These are phyloP conservation scores for Lepidochitona cinerea DNA, from an alignment of 2,888 invertebrate genomes.

Conservation along the genomic window DNA sequence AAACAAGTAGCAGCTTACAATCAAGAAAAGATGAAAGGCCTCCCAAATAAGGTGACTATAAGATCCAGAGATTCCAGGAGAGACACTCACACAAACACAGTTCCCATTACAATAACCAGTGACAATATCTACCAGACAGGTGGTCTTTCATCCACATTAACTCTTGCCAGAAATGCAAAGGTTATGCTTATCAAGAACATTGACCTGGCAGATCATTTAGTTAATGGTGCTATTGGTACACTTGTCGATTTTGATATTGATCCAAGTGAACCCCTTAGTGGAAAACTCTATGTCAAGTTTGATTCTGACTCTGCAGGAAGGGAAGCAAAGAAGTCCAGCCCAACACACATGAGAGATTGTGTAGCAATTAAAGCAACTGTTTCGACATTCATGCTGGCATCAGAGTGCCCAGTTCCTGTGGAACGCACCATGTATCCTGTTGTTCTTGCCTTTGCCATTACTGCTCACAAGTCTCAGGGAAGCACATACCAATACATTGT, in stretches of 20 bases:
- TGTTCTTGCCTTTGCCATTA: constrained; percentile 2
- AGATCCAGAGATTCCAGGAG: constrained; percentile 6
- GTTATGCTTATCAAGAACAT: neutral
- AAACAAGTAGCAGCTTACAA: neutral
- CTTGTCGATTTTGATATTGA: neutral
- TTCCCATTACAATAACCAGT: constrained; percentile 6
- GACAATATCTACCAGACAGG: neutral
- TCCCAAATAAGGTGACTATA: neutral
- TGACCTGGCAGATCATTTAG: neutral
- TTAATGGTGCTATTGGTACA: neutral
- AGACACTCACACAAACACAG: constrained; percentile 4
- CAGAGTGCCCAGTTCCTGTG: constrained; percentile 1
- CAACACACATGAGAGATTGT: constrained; percentile 2
- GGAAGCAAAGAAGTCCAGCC: neutral
- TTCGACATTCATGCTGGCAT: neutral
- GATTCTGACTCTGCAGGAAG: neutral
- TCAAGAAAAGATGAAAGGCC: neutral
- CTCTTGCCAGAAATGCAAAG: constrained; percentile 1
- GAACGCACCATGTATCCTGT: constrained; percentile 6
- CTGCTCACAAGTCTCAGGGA: constrained; percentile 4
- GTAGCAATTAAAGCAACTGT: neutral
- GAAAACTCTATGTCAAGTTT: neutral
- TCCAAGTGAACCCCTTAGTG: neutral
- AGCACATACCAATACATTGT: neutral
- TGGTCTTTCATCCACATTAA: neutral